Percentiles rank a stretch among this genome's conserved stretches.
phyloP scores from a whole-genome alignment of 2,888 invertebrate genomes.

The Actias luna region DNA sequence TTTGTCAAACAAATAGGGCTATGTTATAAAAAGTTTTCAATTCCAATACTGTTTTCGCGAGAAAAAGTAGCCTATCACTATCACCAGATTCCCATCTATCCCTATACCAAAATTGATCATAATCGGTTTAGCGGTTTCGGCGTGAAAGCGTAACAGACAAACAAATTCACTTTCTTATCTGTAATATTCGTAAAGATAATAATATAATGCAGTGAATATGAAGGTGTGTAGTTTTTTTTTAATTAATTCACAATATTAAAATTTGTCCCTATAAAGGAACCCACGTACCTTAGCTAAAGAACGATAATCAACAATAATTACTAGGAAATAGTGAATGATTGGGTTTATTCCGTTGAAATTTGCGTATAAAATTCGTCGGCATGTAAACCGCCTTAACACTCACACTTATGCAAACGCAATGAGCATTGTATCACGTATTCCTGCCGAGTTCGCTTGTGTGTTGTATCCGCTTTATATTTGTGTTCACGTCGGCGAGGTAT shows the following conservation, averaged over 20 bases:
- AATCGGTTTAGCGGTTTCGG: not conserved
- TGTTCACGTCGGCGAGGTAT: slow-evolving; percentile 20
- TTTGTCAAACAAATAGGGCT: no score
- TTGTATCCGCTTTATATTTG: slow-evolving; percentile 26
- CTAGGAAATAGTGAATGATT: no score
- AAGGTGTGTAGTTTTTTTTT: no score
- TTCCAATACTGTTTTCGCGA: not conserved
- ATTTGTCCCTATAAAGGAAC: no score
- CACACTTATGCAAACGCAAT: slow-evolving; percentile 27
- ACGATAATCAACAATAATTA: no score
- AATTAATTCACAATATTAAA: not conserved
- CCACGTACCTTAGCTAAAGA: no score
- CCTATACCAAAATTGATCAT: not conserved
- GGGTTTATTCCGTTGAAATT: not conserved
- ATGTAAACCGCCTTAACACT: slow-evolving; percentile 21
- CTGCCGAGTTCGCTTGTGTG: slow-evolving; percentile 24
- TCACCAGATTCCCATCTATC: not conserved
- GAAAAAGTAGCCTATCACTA: not conserved
- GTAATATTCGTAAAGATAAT: not conserved
- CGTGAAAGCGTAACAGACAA: not conserved
- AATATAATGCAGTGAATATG: no score
- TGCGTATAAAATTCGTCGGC: not conserved
- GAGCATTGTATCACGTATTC: slow-evolving; percentile 17
- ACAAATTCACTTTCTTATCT: not conserved
- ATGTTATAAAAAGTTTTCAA: no score